Base-by-base conservation (phyloP, 2,797 vertebrate species). In the Falco novaeseelandiae region DNA sequence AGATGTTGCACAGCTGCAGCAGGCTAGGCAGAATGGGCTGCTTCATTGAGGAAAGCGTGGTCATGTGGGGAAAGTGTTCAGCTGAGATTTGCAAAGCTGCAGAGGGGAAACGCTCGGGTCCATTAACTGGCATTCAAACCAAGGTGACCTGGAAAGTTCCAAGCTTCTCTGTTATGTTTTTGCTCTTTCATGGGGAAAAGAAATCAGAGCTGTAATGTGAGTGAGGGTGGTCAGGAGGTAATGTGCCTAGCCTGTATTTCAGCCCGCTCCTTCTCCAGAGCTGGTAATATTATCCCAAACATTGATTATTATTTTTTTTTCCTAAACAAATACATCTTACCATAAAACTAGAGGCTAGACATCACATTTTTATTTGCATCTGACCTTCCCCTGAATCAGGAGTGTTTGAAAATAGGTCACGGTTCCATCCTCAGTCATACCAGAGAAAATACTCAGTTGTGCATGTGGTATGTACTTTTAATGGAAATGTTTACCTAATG, bases 1-100 rank as follows among this genome's bases (percentile, higher is more conserved):
- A 90, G 91, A 93, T 95, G 95, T 96, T 95, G 48, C n/a, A 81
- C 91, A 97, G 91, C 89, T 96, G 91, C 80, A 91, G 61, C 21
- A 36, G 65, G 55, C 58, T 19, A 88, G 62, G 72, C 51, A 87
- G 48, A 70, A 59, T 14, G 16, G 42, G 20, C 76, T 90, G 65
- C 49, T 69, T 61, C 88, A 14, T 2, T 89, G 78, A 83, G 73
- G 63, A 87, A 87, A 69, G 48, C 5, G 9, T 3, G 2, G 38
- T 51, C 58, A 8, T 26, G 34, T 78, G 32, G 42, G 57, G 65
- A 81, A 91, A 76, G 25, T 8, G 12, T 49, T 91, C 6, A 2
- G 26, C 55, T 81, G 84, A 89, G 79, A 71, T 85, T 67, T 92
- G 29, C 54, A 87, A 87, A 93, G 59, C 34, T 46, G 7, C 42